Evolutionary conservation across 2,113 vertebrate species (phyloP), one percentile per base, ranked within the genome.

Genomic region (Tupaia tana): DNA sequence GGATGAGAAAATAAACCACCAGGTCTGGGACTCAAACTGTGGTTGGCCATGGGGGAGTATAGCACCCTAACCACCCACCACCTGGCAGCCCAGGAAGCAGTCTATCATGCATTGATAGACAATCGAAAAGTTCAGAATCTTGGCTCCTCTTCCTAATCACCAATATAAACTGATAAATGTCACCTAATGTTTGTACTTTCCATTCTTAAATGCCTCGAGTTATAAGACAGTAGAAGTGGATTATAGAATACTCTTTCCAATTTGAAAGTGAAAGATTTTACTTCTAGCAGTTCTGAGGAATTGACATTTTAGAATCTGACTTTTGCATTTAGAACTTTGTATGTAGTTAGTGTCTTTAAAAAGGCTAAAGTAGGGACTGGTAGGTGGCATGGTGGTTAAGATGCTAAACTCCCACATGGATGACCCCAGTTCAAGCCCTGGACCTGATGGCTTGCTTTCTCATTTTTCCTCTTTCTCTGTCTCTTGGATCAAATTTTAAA

Each of bases 281-380:
- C 86, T 96, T 93, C 20, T 64, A 81, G 90, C 8, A 84, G 25
- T 93, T 85, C 74, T 92, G 15, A 24, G 61, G 92, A 93, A 78
- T 29, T 19, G n/a, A 59, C 12, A 90, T 75, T 82, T 92, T 81
- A 93, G 78, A 93, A 73, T 85, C 70, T 66, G 29, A 75, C n/a
- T 56, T 94, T 43, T 34, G 11, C 9, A 80, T 89, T 94, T 94
- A 43, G 31, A 82, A 34, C 4, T 73, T 69, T 75, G 34, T 86
- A 19, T 34, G 34, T 71, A 82, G 29, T 64, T 52, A 15, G 27
- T 58, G 13, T 71, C 73, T 81, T 91, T 86, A 86, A 89, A 19
- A 96, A 67, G 66, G 91, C 34, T 43, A 43, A 43, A 43, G 43
- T 43, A 43, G 43, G 43, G 43, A 43, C 43, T 43, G 43, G 43